Evolutionary conservation across 2,888 invertebrate species (phyloP).

Genomic region (Brachyopa scutellaris): DNA sequence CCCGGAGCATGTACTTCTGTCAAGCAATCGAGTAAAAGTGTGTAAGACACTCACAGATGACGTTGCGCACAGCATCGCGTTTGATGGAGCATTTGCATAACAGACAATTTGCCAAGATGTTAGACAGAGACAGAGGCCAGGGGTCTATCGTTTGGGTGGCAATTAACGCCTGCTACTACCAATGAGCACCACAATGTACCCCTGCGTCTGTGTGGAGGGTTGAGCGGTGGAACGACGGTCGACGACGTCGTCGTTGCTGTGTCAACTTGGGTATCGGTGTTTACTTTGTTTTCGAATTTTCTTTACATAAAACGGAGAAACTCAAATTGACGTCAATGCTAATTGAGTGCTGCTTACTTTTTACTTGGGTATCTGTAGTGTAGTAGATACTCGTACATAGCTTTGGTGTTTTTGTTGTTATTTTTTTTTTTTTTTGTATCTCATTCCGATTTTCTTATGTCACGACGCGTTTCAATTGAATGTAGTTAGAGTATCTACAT

Average conservation of each 20-base stretch:
- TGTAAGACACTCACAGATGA: conserved; percentile 17
- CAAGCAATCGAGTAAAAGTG: conserved; percentile 16
- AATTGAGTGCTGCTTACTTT: conserved; percentile 43
- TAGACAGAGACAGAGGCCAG: conserved; percentile 8
- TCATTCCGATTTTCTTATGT: too few species aligned
- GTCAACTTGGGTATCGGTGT: conserved; percentile 18
- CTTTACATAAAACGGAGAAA: conserved; percentile 36
- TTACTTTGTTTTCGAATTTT: conserved; percentile 36
- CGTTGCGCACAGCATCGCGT: neutral
- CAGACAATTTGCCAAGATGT: conserved; percentile 8
- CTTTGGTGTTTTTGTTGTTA: neutral
- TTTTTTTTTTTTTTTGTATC: neutral
- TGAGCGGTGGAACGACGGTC: neutral
- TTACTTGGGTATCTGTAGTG: neutral
- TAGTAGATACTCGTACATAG: neutral
- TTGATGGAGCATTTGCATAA: conserved; percentile 38
- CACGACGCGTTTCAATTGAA: too few species aligned
- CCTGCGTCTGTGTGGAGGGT: neutral
- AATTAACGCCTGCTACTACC: conserved; percentile 56
- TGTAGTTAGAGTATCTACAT: too few species aligned
- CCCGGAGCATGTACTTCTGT: neutral
- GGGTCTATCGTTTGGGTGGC: conserved; percentile 12
- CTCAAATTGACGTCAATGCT: conserved; percentile 58
- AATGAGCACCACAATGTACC: conserved; percentile 7
- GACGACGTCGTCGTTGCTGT: neutral